Evolutionary conservation across 2,888 invertebrate species (phyloP).

Genomic region (Limnephilus auricula): DNA sequence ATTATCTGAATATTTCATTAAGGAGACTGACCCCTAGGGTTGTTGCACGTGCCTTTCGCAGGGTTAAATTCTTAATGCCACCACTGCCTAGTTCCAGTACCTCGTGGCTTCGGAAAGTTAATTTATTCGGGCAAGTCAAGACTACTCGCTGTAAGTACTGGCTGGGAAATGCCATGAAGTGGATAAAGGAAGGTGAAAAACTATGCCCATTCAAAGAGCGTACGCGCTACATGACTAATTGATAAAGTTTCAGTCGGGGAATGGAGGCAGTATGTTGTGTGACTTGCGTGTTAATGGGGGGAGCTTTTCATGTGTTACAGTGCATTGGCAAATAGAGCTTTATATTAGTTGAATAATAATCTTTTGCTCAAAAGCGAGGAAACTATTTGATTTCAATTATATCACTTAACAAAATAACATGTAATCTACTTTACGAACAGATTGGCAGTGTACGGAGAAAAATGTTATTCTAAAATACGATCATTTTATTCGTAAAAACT

Average conservation of each 20-base stretch:
- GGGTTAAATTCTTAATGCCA: constrained; percentile 2
- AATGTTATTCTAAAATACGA: too few relatives aligned
- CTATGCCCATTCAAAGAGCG: constrained; percentile 10
- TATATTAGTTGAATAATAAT: background rate
- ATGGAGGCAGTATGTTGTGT: constrained; percentile 27
- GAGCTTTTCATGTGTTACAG: constrained; percentile 10
- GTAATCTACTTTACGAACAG: too few relatives aligned
- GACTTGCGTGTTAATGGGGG: constrained; percentile 29
- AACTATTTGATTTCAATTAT: too few relatives aligned
- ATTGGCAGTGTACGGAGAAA: too few relatives aligned
- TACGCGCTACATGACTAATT: constrained; percentile 45
- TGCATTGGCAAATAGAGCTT: background rate
- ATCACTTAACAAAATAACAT: too few relatives aligned
- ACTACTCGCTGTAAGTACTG: background rate
- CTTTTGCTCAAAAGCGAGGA: background rate
- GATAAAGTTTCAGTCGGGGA: constrained; percentile 45
- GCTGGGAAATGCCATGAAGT: background rate
- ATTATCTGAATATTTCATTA: background rate
- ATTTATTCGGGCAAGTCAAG: constrained; percentile 58
- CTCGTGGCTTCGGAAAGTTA: constrained; percentile 38
- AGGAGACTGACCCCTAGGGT: background rate
- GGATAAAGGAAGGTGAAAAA: constrained; percentile 17
- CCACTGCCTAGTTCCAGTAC: background rate
- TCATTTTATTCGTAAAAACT: too few relatives aligned
- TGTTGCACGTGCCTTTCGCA: background rate